A percentile compares a stretch with the other conserved stretches of the same genome.
Evolutionary conservation across 2,797 vertebrate species (phyloP).

Genomic region (Periparus ater): DNA sequence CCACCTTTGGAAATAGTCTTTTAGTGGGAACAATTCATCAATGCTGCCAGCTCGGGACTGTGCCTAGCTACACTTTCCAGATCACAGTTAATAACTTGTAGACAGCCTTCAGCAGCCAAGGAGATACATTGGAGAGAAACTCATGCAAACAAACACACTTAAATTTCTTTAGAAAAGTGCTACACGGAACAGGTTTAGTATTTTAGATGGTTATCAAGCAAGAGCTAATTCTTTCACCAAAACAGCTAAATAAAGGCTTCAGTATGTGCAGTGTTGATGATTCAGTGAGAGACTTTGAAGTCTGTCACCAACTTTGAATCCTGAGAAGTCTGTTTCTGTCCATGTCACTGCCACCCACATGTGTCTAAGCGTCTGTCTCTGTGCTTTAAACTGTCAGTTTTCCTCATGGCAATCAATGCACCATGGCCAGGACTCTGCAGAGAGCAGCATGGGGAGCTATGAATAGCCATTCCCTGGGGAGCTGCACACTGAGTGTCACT

Average conservation of each 20-base stretch:
- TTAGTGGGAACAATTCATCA: neutral
- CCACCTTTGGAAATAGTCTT: neutral
- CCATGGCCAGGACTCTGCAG: neutral
- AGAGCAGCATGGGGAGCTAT: neutral
- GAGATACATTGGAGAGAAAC: neutral
- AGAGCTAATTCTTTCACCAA: slow-evolving; percentile 33
- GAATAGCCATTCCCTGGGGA: neutral
- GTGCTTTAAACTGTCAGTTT: slow-evolving; percentile 59
- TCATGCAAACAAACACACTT: neutral
- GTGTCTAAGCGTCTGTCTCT: neutral
- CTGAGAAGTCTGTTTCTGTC: slow-evolving; percentile 43
- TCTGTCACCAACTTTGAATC: slow-evolving; percentile 41
- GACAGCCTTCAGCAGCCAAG: neutral
- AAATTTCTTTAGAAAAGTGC: neutral
- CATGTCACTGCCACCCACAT: slow-evolving; percentile 35
- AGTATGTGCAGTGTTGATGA: neutral
- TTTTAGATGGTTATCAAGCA: neutral
- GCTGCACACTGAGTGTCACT: neutral
- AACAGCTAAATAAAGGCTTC: slow-evolving; percentile 39
- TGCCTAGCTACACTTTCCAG: neutral
- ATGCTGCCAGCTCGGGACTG: neutral
- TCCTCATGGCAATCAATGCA: slow-evolving; percentile 20
- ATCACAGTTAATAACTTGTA: neutral
- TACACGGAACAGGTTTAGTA: neutral
- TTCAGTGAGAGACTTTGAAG: slow-evolving; percentile 49